Evolutionary conservation across 1,140 invertebrate species (phyloP).

Genomic region (Lepidurus packardi): DNA sequence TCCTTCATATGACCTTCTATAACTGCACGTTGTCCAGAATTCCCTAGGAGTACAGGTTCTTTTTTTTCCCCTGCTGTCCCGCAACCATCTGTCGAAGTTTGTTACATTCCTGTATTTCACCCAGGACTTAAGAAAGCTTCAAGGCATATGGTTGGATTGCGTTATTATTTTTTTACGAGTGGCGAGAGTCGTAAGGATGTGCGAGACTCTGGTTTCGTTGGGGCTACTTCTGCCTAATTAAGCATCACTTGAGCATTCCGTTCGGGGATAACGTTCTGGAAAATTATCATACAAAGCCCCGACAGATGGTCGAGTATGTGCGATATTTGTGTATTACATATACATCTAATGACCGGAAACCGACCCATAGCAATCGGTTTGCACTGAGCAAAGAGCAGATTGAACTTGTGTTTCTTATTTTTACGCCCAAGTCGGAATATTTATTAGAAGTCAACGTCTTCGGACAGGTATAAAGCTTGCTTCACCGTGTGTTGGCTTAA

Average conservation of each 20-base stretch:
- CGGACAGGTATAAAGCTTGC: background rate
- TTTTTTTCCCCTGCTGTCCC: background rate
- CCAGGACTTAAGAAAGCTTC: background rate
- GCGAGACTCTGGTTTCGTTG: background rate
- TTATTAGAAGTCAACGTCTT: background rate
- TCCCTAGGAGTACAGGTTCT: background rate
- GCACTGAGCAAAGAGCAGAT: background rate
- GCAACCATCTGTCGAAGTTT: conserved; percentile 11
- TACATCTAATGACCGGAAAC: background rate
- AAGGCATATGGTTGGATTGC: background rate
- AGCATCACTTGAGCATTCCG: background rate
- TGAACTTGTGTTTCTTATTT: background rate
- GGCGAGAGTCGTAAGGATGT: background rate
- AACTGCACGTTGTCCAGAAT: background rate
- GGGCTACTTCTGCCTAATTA: background rate
- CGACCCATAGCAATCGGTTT: background rate
- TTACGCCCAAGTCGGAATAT: background rate
- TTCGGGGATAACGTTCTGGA: background rate
- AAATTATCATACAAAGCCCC: background rate
- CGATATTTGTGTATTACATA: background rate
- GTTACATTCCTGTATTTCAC: background rate
- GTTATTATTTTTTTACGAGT: background rate
- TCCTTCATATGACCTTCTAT: background rate
- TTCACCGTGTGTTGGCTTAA: background rate
- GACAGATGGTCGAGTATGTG: background rate